Conservation (phyloP, 2,113 vertebrate genomes). For the Gallinago undulata region DNA sequence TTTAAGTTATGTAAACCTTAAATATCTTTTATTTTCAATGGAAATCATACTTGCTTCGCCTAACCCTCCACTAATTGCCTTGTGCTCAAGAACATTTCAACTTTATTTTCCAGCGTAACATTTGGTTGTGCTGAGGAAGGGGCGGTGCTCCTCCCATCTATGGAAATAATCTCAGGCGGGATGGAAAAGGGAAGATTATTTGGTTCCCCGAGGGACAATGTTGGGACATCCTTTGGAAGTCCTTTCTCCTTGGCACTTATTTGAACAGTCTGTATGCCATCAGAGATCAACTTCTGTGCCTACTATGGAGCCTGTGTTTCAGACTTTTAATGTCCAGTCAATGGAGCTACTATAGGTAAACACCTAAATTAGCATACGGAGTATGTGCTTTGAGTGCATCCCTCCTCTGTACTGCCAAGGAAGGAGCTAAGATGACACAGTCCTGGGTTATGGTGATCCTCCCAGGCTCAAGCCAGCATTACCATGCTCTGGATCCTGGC, state of each 20-base stretch:
- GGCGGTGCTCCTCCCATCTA: accelerated
- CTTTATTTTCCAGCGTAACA: neutral
- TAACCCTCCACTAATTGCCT: neutral
- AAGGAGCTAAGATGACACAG: neutral
- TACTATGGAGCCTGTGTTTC: neutral
- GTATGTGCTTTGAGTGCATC: neutral
- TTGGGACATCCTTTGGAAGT: neutral
- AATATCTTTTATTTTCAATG: neutral
- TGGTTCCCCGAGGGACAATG: neutral
- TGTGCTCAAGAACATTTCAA: neutral
- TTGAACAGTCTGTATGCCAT: neutral
- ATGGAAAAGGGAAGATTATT: neutral
- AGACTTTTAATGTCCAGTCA: neutral
- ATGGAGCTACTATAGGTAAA: neutral
- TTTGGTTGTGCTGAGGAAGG: neutral
- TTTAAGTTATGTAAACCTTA: conserved; percentile 29
- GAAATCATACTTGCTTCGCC: neutral
- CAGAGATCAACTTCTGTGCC: neutral
- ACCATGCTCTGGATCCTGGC: accelerated
- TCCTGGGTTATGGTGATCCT: neutral
- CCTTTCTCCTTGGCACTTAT: neutral
- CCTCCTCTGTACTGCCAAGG: neutral
- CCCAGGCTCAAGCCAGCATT: neutral
- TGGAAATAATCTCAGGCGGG: neutral
- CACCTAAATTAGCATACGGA: neutral